phyloP scores from a whole-genome alignment of 1,140 invertebrate species.

The Harlomillsia oculata region DNA sequence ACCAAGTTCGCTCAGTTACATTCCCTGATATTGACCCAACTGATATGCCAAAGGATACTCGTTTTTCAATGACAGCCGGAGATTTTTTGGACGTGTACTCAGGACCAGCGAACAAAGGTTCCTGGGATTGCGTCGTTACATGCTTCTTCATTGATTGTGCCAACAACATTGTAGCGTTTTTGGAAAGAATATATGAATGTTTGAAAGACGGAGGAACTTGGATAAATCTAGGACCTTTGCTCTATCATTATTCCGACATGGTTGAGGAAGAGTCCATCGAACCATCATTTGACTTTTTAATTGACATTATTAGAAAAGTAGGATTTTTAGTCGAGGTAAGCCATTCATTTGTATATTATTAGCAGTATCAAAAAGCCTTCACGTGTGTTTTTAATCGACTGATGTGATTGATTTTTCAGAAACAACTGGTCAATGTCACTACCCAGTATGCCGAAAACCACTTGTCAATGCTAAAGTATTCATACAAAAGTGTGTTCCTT shows the following conservation, averaged over 20 bases:
- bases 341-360: constrained; percentile 6
- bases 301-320: constrained; percentile 67
- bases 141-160: constrained; percentile 99
- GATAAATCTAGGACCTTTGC: constrained; percentile 84
- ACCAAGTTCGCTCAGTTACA: constrained; percentile 64
- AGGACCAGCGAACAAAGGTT: constrained; percentile 47
- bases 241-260: constrained; percentile 81
- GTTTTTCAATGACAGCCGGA: constrained; percentile 95
- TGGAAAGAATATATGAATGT: constrained; percentile 87
- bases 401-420: constrained; percentile 47
- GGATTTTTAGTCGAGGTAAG: constrained; percentile 78
- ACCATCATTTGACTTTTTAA: constrained; percentile 76
- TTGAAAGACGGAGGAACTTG: constrained; percentile 76
- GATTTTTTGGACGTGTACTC: constrained; percentile 56
- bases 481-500: constrained; percentile 83
- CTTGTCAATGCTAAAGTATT: constrained; percentile 83
- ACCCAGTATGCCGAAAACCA: constrained; percentile 87
- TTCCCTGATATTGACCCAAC: constrained; percentile 87
- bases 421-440: constrained; percentile 62
- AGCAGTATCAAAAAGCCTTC: neutral
- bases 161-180: constrained; percentile 86
- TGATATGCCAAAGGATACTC: constrained; percentile 50
- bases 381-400: constrained; percentile 1
- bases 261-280: constrained; percentile 85
- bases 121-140: constrained; percentile 86